Evolutionary conservation across 2,797 vertebrate genomes (phyloP).

Genomic region (Lagocephalus sceleratus): DNA sequence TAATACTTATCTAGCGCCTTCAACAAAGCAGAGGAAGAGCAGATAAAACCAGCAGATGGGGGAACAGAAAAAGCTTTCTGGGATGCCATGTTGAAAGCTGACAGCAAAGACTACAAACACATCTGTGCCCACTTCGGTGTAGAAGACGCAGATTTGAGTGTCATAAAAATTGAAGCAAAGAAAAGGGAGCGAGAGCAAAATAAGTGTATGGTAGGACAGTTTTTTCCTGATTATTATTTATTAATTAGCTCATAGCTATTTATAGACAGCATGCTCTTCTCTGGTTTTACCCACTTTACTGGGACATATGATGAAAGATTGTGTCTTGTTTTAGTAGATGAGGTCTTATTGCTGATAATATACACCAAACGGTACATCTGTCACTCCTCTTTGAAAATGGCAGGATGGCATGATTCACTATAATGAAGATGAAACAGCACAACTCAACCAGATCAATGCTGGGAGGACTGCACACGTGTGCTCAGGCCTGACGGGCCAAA

Average conservation of each 20-base stretch:
- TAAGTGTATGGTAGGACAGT: conserved; percentile 70
- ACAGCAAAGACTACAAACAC: conserved; percentile 82
- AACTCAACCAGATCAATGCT: conserved; percentile 55
- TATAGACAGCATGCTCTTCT: background rate
- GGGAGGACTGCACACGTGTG: conserved; percentile 67
- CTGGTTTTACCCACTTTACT: no score
- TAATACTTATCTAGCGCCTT: conserved; percentile 2
- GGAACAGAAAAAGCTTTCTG: conserved; percentile 71
- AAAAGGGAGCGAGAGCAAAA: conserved; percentile 66
- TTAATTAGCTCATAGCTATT: no score
- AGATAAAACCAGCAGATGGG: conserved; percentile 26
- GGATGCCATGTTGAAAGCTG: conserved; percentile 80
- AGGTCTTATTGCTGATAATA: no score
- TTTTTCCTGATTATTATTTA: background rate
- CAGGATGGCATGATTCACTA: conserved; percentile 77
- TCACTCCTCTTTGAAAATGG: conserved; percentile 2
- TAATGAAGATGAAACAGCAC: conserved; percentile 54
- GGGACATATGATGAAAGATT: no score
- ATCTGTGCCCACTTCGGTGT: conserved; percentile 83
- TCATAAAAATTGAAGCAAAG: conserved; percentile 78
- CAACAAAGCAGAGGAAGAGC: conserved; percentile 44
- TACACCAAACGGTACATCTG: background rate
- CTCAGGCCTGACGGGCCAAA: background rate
- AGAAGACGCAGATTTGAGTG: conserved; percentile 76
- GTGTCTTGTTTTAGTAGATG: no score